These are phyloP conservation scores for Reticulitermes lucifugus DNA, from an alignment of 2,888 invertebrate species.

Conservation along the genomic window DNA sequence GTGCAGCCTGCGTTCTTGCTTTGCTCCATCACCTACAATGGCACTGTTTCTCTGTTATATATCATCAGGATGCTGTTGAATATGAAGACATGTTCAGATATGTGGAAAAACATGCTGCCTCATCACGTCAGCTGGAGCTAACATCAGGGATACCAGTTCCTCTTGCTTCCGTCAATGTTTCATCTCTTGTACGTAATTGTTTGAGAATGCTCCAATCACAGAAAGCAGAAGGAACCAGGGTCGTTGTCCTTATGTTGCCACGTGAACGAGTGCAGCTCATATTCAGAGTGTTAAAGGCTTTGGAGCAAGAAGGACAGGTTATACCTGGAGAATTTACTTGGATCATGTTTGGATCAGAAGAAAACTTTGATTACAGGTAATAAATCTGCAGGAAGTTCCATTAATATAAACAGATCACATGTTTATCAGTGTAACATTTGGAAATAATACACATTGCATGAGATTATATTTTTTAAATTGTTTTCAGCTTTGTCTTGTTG, in stretches of 20 bases:
- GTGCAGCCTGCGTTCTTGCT: slow-evolving; percentile 44
- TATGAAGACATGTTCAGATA: slow-evolving; percentile 52
- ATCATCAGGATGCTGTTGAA: slow-evolving; percentile 52
- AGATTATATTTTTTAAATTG: too few relatives aligned
- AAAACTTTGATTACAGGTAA: slow-evolving; percentile 52
- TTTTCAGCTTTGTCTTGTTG: too few relatives aligned
- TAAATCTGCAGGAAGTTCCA: not conserved
- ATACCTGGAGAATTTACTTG: slow-evolving; percentile 49
- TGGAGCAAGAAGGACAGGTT: slow-evolving; percentile 51
- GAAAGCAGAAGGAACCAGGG: slow-evolving; percentile 40
- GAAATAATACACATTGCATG: too few relatives aligned
- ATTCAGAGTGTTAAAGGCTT: slow-evolving; percentile 45
- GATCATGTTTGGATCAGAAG: slow-evolving; percentile 49
- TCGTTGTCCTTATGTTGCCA: slow-evolving; percentile 51
- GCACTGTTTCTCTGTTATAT: slow-evolving; percentile 50
- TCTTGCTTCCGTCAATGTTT: slow-evolving; percentile 35
- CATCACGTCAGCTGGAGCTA: slow-evolving; percentile 12
- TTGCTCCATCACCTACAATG: slow-evolving; percentile 46
- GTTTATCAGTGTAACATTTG: too few relatives aligned
- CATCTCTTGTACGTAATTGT: slow-evolving; percentile 22
- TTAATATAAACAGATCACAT: too few relatives aligned
- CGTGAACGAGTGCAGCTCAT: slow-evolving; percentile 46
- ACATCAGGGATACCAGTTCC: slow-evolving; percentile 33
- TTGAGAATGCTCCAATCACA: slow-evolving; percentile 35
- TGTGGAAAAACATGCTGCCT: slow-evolving; percentile 43